A percentile compares a stretch with the other conserved stretches of the same genome.
Evolutionary conservation across 92 coral and sea anemone genomes (phyloP).

Genomic region (Heliopora coerulea): DNA sequence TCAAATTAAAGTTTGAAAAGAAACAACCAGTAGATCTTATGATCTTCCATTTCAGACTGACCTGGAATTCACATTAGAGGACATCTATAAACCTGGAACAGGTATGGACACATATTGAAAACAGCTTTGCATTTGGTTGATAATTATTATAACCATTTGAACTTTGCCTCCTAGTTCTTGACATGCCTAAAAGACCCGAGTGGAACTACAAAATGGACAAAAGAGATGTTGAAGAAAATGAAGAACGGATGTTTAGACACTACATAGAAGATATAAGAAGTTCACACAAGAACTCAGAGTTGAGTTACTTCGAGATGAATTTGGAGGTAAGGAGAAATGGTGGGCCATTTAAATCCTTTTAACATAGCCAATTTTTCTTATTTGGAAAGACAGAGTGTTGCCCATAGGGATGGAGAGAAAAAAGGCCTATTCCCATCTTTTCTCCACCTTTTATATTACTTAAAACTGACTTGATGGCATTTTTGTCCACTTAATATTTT

Average conservation of each 20-base stretch:
- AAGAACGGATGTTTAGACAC: conserved; percentile 65
- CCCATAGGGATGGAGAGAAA: too few species aligned
- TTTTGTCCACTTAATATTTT: not conserved
- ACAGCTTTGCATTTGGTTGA: not conserved
- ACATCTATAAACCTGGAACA: conserved; percentile 85
- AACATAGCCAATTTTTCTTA: too few species aligned
- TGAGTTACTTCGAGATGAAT: conserved; percentile 95
- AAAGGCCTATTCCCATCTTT: too few species aligned
- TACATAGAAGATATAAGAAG: conserved; percentile 68
- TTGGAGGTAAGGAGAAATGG: conserved; percentile 98
- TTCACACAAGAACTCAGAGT: conserved; percentile 57
- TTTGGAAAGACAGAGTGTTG: too few species aligned
- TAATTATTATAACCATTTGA: too few species aligned
- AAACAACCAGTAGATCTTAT: too few species aligned
- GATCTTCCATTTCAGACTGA: conserved; percentile 49
- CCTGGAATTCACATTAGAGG: conserved; percentile 79
- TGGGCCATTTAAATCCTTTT: too few species aligned
- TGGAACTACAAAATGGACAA: conserved; percentile 89
- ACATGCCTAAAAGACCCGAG: conserved; percentile 89
- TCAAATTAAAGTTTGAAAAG: too few species aligned
- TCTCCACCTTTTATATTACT: too few species aligned
- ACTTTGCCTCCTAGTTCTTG: conserved; percentile 58
- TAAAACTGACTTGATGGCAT: too few species aligned
- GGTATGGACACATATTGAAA: conserved; percentile 46
- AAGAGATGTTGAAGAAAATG: conserved; percentile 77